Evolutionary conservation across 2,113 vertebrate species (phyloP), one percentile per base, ranked within the genome.

Genomic region (Boleophthalmus pectinirostris): DNA sequence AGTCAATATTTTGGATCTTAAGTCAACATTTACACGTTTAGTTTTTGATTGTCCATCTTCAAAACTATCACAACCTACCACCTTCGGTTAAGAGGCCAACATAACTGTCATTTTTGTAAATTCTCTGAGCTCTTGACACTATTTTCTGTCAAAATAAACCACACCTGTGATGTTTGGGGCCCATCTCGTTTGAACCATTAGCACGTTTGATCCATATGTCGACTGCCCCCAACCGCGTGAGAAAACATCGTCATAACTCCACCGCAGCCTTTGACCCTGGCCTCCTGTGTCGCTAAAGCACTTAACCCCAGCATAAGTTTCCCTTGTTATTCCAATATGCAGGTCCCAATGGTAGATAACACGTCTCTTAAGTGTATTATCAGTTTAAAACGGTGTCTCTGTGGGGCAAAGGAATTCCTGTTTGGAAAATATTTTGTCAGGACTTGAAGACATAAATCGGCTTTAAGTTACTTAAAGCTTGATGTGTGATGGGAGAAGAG

Each of bases 371-470:
- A 46, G 25, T 57, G 21, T 58, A 58, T 57, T 51, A 47, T 67
- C 43, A 38, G 13, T 33, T 5, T 61, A 7, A 29, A 18, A 38
- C 15, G 63, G 66, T 46, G 9, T 66, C 72, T 68, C 63, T 5
- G 4, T 15, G 46, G 74, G 68, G 33, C 25, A 15, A 33, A 47
- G 1, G 54, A 7, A 5, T 25, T 69, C 67, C 68, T 53, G 16
- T n/a, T 51, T 33, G 60, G 11, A 58, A 68, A 72, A 79, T 77
- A 72, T 81, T 77, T 60, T 83, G 72, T 23, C 56, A 64, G 49
- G 15, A 4, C 61, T 60, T 25, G 15, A 35, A 51, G 25, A 20
- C 72, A 46, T 78, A 82, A 11, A 71, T 54, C 24, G 35, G 2
- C 13, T 58, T 75, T 1, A 46, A 0, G 33, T 68, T 56, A 43